Evolutionary conservation across 2,888 invertebrate genomes (phyloP).

Genomic region (Anodontia alba): DNA sequence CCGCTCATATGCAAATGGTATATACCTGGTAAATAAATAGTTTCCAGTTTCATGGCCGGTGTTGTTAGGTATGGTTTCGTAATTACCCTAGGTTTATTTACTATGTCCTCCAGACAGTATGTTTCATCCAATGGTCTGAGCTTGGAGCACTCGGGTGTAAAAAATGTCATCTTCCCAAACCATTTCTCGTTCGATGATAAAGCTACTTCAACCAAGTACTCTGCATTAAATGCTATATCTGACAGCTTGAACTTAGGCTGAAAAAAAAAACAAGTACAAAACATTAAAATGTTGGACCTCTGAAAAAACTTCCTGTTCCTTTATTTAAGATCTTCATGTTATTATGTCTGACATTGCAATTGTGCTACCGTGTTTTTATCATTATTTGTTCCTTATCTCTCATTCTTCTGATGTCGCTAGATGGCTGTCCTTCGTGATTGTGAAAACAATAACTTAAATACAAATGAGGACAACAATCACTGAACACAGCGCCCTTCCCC

Average conservation of each 20-base stretch:
- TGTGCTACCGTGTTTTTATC: no score
- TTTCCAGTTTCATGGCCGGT: constrained; percentile 47
- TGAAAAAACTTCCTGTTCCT: no score
- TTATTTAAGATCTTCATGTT: no score
- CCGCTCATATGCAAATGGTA: no score
- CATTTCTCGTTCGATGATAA: constrained; percentile 34
- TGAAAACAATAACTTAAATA: no score
- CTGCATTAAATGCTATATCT: constrained; percentile 58
- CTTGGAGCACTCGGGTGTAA: constrained; percentile 51
- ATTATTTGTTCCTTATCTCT: no score
- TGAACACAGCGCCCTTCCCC: no score
- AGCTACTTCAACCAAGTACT: constrained; percentile 54
- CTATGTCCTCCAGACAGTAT: constrained; percentile 26
- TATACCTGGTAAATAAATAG: not conserved
- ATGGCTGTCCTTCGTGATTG: no score
- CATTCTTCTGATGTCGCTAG: no score
- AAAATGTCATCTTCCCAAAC: constrained; percentile 39
- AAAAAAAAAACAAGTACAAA: not conserved
- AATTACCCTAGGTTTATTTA: constrained; percentile 27
- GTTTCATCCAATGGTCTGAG: constrained; percentile 19
- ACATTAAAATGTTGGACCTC: no score
- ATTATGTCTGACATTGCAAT: no score
- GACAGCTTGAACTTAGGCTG: constrained; percentile 46
- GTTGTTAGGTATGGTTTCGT: constrained; percentile 20
- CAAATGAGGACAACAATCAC: no score